Conservation (phyloP, 2,797 vertebrate species). For the Mycteria americana region DNA sequence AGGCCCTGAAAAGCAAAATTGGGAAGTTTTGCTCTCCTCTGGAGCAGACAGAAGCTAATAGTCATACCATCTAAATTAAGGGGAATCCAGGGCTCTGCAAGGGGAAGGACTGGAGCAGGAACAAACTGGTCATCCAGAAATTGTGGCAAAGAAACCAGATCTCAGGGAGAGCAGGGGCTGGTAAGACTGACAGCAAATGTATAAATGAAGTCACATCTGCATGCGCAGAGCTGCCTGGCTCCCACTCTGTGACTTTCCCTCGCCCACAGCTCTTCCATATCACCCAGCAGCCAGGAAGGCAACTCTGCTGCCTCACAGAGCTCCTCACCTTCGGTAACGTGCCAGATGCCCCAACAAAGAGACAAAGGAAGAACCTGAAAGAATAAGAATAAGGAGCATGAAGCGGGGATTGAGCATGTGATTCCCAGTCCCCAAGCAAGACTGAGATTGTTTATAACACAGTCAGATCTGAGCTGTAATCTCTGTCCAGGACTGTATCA, state of each 20-base stretch:
- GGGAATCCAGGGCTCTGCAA: not conserved
- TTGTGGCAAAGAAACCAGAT: not conserved
- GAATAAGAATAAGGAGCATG: not conserved
- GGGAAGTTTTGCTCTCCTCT: not conserved
- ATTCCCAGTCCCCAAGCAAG: not conserved
- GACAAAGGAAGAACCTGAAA: slow-evolving; percentile 92
- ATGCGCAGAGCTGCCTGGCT: not conserved
- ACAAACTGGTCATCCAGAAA: not conserved
- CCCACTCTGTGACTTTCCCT: not conserved
- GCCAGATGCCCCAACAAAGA: slow-evolving; percentile 86
- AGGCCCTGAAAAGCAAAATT: slow-evolving; percentile 79
- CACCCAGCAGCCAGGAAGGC: not conserved
- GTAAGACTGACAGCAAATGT: not conserved
- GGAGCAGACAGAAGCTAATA: not conserved
- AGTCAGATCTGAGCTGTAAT: not conserved
- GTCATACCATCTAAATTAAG: not conserved
- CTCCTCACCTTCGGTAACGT: slow-evolving; percentile 86
- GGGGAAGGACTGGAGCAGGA: not conserved
- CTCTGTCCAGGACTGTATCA: not conserved
- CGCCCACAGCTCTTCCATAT: not conserved
- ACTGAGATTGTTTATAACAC: not conserved
- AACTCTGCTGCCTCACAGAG: not conserved
- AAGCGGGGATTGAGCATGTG: not conserved
- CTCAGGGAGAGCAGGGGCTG: not conserved
- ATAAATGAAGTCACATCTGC: not conserved